phyloP scores from a whole-genome alignment of 2,888 invertebrate species.

The Lepidocyrtinus sp. region DNA sequence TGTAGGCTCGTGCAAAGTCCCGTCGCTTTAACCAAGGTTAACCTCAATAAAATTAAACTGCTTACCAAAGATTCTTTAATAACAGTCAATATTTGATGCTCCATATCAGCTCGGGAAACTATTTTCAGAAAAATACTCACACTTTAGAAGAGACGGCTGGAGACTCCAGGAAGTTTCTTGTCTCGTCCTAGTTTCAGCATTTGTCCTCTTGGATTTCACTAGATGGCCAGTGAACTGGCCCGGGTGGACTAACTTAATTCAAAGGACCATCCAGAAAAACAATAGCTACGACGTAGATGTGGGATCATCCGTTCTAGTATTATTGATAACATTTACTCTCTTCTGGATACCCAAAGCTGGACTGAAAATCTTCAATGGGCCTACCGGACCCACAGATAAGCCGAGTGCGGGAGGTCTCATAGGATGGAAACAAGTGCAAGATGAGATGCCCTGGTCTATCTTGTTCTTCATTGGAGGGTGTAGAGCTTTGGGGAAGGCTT shows the following conservation, averaged over 20 bases:
- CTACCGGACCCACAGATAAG: constrained; percentile 18
- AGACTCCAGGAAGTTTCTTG: too few species aligned
- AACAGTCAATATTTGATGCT: too few species aligned
- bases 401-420: constrained; percentile 9
- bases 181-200: background rate
- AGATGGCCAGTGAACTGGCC: constrained; percentile 16
- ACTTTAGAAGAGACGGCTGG: too few species aligned
- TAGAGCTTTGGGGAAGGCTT: constrained; percentile 21
- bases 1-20: too few species aligned
- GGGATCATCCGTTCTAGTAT: constrained; percentile 34
- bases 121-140: constrained; percentile 6
- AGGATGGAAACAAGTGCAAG: constrained; percentile 48
- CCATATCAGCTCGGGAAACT: background rate
- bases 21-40: background rate
- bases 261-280: background rate
- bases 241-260: constrained; percentile 15
- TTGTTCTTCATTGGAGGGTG: constrained; percentile 37
- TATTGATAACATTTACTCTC: constrained; percentile 3
- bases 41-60: background rate
- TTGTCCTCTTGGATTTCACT: background rate
- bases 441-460: constrained; percentile 36
- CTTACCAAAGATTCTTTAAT: too few species aligned
- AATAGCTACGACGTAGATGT: too few species aligned
- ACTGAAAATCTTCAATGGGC: constrained; percentile 11
- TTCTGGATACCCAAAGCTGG: constrained; percentile 35